Evolutionary conservation across 2,888 invertebrate genomes (phyloP).

Genomic region (Pristionchus maxplancki): DNA sequence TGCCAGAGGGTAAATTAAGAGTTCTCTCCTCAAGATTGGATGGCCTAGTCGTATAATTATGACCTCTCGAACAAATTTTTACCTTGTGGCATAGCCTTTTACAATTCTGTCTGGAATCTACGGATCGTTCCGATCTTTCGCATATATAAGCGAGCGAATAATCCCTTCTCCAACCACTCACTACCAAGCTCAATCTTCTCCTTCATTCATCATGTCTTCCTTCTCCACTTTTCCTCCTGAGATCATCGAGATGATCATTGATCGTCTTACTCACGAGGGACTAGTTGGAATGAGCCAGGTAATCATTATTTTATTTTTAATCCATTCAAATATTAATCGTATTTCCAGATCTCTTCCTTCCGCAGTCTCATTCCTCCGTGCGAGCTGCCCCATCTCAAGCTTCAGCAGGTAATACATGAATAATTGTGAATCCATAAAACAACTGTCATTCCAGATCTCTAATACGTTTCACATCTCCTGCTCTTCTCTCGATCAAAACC

Average conservation of each 20-base stretch:
- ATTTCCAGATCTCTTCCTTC: not conserved
- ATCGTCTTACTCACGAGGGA: not conserved
- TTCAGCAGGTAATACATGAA: not conserved
- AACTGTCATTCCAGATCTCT: not conserved
- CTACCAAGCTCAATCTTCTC: too few species aligned
- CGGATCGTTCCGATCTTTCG: too few species aligned
- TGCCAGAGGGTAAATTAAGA: too few species aligned
- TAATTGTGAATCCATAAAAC: not conserved
- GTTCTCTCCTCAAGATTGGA: too few species aligned
- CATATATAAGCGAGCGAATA: too few species aligned
- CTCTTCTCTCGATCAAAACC: not conserved
- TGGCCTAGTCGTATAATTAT: too few species aligned
- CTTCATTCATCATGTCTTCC: not conserved
- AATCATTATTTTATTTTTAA: not conserved
- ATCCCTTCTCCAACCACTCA: too few species aligned
- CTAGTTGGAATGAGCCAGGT: not conserved
- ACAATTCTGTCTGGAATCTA: too few species aligned
- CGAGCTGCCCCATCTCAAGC: not conserved
- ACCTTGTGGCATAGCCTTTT: too few species aligned
- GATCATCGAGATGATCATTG: not conserved
- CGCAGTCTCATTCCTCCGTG: not conserved
- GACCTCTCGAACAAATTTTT: too few species aligned
- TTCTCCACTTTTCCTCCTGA: not conserved
- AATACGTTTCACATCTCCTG: not conserved
- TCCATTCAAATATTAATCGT: not conserved